These are phyloP conservation scores for Prionailurus viverrinus DNA, from an alignment of 2,113 vertebrate genomes.

Conservation along the genomic window DNA sequence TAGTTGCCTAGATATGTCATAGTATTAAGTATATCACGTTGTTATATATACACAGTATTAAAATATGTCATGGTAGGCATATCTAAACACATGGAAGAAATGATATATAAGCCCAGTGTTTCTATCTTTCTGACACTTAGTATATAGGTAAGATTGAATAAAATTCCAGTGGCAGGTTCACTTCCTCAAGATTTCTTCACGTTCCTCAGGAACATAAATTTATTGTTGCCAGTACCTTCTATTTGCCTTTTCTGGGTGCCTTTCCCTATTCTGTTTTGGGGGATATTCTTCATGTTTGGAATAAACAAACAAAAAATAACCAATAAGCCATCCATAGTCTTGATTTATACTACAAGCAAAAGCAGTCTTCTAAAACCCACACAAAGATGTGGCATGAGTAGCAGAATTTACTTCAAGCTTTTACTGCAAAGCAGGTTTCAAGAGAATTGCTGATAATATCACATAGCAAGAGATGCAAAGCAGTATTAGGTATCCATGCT, in stretches of 20 bases:
- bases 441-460: background rate
- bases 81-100: background rate
- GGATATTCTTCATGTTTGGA: background rate
- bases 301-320: background rate
- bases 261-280: background rate
- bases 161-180: background rate
- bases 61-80: background rate
- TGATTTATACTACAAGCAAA: background rate
- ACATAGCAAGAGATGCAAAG: background rate
- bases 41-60: background rate
- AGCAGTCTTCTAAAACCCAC: background rate
- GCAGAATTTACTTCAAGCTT: background rate
- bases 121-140: background rate
- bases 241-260: background rate
- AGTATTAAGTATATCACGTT: background rate
- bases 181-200: background rate
- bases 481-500: background rate
- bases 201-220: background rate
- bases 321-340: background rate
- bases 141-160: background rate
- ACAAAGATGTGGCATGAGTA: background rate
- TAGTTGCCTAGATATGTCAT: background rate
- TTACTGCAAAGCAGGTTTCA: background rate
- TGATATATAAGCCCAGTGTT: background rate
- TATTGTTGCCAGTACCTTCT: background rate